These are phyloP conservation scores for Brachyistius frenatus DNA, from an alignment of 2,113 vertebrate species.

Conservation along the genomic window DNA sequence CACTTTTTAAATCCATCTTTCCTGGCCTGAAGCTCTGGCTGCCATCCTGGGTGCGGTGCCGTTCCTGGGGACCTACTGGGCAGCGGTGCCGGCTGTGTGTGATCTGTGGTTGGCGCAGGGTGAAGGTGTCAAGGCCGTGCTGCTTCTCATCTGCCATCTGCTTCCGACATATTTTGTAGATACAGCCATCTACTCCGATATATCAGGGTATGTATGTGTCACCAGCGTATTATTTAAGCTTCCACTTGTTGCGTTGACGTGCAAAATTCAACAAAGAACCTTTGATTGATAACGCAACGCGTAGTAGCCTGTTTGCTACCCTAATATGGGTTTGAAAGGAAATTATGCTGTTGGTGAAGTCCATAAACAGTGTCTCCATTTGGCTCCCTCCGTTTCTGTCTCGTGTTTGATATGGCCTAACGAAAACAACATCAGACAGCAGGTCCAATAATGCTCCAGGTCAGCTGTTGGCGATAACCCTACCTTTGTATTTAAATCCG, in stretches of 20 bases:
- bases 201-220: slow-evolving; percentile 91
- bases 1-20: background rate
- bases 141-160: slow-evolving; percentile 94
- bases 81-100: slow-evolving; percentile 92
- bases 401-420: too few relatives aligned
- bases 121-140: slow-evolving; percentile 91
- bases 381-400: too few relatives aligned
- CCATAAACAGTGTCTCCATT: background rate
- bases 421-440: too few relatives aligned
- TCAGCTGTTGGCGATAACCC: too few relatives aligned
- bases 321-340: slow-evolving; percentile 2
- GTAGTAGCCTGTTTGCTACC: too few relatives aligned
- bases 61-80: slow-evolving; percentile 98
- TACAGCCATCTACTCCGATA: slow-evolving; percentile 98
- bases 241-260: background rate
- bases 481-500: too few relatives aligned
- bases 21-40: slow-evolving; percentile 85
- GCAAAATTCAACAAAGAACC: background rate
- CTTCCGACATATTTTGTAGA: slow-evolving; percentile 99
- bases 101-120: slow-evolving; percentile 98
- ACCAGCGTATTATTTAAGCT: background rate
- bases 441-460: too few relatives aligned
- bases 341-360: background rate
- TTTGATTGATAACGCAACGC: background rate
- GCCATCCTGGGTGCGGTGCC: slow-evolving; percentile 97